Percentiles rank a stretch among this genome's conserved stretches.
These are phyloP conservation scores for Gopherus flavomarginatus DNA, from an alignment of 2,113 vertebrate genomes.

Conservation along the genomic window DNA sequence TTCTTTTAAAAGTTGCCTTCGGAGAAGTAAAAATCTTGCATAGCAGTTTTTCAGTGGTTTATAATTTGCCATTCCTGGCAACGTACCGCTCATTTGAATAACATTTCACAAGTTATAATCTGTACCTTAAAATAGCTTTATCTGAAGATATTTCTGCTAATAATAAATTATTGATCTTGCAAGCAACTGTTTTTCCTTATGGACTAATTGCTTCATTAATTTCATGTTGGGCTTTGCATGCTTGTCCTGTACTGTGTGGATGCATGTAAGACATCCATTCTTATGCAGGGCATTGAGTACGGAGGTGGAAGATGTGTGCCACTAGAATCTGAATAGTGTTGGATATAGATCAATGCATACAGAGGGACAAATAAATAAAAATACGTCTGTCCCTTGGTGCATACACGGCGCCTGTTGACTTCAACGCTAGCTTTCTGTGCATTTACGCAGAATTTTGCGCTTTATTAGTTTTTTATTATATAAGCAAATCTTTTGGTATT, in stretches of 20 bases:
- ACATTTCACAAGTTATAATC: background rate
- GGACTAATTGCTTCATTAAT: slow-evolving; percentile 3
- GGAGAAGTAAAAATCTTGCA: background rate
- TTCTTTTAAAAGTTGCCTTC: background rate
- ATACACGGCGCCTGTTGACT: background rate
- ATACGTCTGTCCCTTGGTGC: background rate
- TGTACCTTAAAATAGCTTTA: background rate
- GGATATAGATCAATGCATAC: background rate
- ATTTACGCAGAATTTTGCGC: background rate
- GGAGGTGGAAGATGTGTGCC: background rate
- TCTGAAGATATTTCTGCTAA: background rate
- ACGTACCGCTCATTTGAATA: background rate
- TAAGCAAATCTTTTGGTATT: background rate
- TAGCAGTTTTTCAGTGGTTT: background rate
- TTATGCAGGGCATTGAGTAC: background rate
- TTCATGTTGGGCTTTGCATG: background rate
- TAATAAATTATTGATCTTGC: background rate
- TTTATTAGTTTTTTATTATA: background rate
- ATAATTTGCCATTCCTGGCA: background rate
- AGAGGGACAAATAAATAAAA: background rate
- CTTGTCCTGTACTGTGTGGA: background rate
- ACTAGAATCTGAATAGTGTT: background rate
- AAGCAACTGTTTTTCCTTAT: background rate
- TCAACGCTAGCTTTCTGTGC: background rate
- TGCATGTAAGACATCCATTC: background rate